Evolutionary conservation across 2,113 vertebrate species (phyloP), one percentile per base, ranked within the genome.

Genomic region (Cynocephalus volans): DNA sequence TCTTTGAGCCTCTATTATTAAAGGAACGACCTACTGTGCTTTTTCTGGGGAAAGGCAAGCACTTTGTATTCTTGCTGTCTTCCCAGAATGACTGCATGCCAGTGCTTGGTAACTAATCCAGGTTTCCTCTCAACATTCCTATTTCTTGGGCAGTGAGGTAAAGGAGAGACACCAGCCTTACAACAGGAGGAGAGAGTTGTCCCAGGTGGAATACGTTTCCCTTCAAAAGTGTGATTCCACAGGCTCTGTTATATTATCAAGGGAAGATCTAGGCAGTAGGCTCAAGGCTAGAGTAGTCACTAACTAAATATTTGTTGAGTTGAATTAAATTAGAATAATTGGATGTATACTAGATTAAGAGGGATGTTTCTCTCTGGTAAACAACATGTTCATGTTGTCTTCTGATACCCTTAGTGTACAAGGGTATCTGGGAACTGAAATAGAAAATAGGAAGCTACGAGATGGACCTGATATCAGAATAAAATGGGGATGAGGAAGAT

Each of bases 301-400:
- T 96, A 93, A 92, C 87, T 92, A 96, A 95, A 80, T 97, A 93
- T 92, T 94, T 97, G 77, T 72, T 83, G 89, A 84, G 92, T 86
- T 85, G 58, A 92, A 95, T 97, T 88, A 70, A 85, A 80, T 82
- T 96, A 94, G 56, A 91, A 86, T 89, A 91, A 98, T 85, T 36
- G 82, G 80, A 80, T 97, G 95, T 90, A 36, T 52, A 17, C 33
- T 89, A 82, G 62, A 79, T 87, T 80, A 56, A 83, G 79, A 80
- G 79, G 28, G 83, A 19, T 87, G 6, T 65, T 96, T 93, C 93
- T 95, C 50, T 70, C 65, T 73, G 69, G 92, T 75, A 96, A 95
- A 91, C 80, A 95, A n/a, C 64, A 65, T 45, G 14, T 58, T 82
- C 64, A 7, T 21, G 70, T 80, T 67, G 70, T 80, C 62, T 72